phyloP scores from a whole-genome alignment of 2,113 vertebrate species.

The Edolisoma coerulescens region DNA sequence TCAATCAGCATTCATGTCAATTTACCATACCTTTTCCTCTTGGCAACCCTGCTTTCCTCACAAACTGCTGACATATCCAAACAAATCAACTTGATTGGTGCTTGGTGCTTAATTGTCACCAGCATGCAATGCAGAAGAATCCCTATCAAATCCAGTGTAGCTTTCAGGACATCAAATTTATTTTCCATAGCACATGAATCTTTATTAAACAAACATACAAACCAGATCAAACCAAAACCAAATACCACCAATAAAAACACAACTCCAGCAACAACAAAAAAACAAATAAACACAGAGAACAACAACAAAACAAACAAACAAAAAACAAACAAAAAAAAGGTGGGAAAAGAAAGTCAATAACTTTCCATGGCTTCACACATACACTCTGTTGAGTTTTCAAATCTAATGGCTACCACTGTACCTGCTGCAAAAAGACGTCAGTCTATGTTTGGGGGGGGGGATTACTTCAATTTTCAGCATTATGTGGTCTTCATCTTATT shows the following conservation, averaged over 20 bases:
- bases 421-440: not conserved
- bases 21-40: not conserved
- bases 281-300: not conserved
- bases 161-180: not conserved
- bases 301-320: no score
- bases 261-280: not conserved
- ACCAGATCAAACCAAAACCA: not conserved
- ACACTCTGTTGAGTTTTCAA: not conserved
- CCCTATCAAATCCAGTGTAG: not conserved
- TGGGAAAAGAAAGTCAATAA: not conserved
- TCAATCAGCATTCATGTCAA: not conserved
- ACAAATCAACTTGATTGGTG: not conserved
- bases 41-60: not conserved
- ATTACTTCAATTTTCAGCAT: not conserved
- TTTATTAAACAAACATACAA: not conserved
- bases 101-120: not conserved
- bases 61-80: not conserved
- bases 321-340: not conserved
- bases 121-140: not conserved
- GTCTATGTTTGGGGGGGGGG: accelerated
- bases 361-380: not conserved
- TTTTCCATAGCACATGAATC: not conserved
- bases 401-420: not conserved
- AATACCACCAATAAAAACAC: not conserved
- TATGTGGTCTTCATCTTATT: not conserved